phyloP scores from a whole-genome alignment of 2,888 invertebrate genomes.

The Liodrosophila aerea region DNA sequence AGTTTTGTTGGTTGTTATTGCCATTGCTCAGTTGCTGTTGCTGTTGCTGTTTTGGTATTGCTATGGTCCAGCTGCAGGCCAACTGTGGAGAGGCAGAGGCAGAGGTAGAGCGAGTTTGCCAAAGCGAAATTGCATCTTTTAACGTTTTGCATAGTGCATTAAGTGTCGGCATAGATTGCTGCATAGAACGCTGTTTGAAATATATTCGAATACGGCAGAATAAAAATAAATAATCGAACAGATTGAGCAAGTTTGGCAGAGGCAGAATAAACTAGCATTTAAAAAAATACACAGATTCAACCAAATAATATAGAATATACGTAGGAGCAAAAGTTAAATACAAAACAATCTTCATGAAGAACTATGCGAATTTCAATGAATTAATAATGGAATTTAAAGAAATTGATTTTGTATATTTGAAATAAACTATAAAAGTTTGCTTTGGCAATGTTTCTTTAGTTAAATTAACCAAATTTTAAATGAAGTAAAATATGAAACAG shows the following conservation, averaged over 20 bases:
- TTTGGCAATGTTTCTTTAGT: too few species aligned
- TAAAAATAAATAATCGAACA: neutral
- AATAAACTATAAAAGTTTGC: too few species aligned
- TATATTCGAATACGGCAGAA: neutral
- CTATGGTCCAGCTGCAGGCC: constrained; percentile 51
- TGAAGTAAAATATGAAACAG: too few species aligned
- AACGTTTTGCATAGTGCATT: constrained; percentile 53
- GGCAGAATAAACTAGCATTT: too few species aligned
- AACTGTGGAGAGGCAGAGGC: constrained; percentile 18
- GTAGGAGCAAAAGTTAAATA: too few species aligned
- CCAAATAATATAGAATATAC: too few species aligned
- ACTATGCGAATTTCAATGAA: too few species aligned
- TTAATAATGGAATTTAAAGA: too few species aligned
- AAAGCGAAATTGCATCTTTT: constrained; percentile 48
- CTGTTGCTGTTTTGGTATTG: constrained; percentile 37
- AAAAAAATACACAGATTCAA: too few species aligned
- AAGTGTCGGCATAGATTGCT: constrained; percentile 46
- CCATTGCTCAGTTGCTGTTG: constrained; percentile 24
- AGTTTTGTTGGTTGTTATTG: constrained; percentile 37
- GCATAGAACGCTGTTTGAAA: neutral
- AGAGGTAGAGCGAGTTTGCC: constrained; percentile 5
- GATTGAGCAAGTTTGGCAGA: neutral
- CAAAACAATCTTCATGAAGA: too few species aligned
- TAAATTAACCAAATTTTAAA: too few species aligned
- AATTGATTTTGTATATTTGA: too few species aligned